Conservation (phyloP, 2,113 vertebrate species). For the Noctilio leporinus region DNA sequence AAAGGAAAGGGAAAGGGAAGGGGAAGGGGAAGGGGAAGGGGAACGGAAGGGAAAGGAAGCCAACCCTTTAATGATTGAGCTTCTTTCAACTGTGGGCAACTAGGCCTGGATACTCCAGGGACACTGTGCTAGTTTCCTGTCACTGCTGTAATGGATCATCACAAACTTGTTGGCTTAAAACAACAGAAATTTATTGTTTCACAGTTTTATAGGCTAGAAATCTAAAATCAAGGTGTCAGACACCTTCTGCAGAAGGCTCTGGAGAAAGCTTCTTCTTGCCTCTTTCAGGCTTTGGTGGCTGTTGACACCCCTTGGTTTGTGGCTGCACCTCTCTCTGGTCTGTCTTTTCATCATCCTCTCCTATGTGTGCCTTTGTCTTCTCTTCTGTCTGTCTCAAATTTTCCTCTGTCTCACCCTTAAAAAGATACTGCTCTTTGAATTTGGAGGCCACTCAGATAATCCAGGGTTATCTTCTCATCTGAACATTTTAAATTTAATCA, state of each 20-base stretch:
- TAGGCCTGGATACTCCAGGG: background rate
- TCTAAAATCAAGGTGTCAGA: background rate
- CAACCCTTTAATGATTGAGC: background rate
- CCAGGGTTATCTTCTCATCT: too few relatives aligned
- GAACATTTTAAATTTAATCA: too few relatives aligned
- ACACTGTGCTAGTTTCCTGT: background rate
- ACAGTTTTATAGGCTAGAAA: too few relatives aligned
- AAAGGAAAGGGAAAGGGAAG: background rate
- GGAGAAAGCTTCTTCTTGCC: background rate
- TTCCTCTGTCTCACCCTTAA: background rate
- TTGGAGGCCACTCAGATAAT: too few relatives aligned
- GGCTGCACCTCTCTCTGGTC: background rate
- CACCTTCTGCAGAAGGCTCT: background rate
- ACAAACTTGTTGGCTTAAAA: too few relatives aligned
- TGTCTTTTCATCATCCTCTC: background rate
- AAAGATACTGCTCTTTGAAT: background rate
- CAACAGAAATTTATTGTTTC: too few relatives aligned
- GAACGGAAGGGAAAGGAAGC: background rate
- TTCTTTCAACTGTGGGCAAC: background rate
- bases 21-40: background rate
- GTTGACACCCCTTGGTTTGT: too few relatives aligned
- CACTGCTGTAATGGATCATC: background rate
- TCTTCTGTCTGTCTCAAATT: background rate
- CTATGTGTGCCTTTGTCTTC: background rate
- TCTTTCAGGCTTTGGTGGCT: background rate